Percentiles rank a stretch among this genome's conserved stretches.
phyloP scores from a whole-genome alignment of 2,888 invertebrate species.

The Polyommatus iphigenia region DNA sequence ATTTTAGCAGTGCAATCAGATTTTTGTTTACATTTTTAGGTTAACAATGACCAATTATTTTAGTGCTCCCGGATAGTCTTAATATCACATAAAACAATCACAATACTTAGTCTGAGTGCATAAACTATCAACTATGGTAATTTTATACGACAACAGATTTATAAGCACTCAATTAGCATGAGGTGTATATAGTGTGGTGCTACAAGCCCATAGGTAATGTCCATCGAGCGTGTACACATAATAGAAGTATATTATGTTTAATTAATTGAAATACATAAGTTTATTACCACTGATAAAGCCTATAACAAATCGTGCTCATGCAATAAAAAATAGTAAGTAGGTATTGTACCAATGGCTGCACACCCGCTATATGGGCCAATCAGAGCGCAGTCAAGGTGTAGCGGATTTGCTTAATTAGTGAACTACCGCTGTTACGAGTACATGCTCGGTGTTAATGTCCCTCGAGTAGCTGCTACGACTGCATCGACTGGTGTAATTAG shows the following conservation, averaged over 20 bases:
- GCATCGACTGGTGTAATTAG: background rate
- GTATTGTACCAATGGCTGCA: too few species aligned
- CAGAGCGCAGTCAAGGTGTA: too few species aligned
- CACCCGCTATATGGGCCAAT: too few species aligned
- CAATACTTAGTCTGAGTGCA: background rate
- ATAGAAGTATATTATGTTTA: background rate
- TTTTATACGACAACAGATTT: background rate
- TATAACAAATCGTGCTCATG: too few species aligned
- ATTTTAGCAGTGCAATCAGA: background rate
- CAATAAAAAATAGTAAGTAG: too few species aligned
- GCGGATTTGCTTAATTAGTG: too few species aligned
- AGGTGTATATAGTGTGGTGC: conserved; percentile 12
- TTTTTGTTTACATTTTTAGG: background rate
- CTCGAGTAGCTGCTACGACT: background rate
- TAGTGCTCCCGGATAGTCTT: conserved; percentile 3
- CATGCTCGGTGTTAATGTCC: background rate
- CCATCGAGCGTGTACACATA: background rate
- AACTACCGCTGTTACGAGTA: background rate
- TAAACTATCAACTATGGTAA: too few species aligned
- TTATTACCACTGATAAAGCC: too few species aligned
- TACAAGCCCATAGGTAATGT: background rate
- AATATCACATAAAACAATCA: conserved; percentile 9
- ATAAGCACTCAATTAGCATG: background rate
- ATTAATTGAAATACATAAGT: too few species aligned
- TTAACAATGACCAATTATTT: background rate